These are phyloP conservation scores for Copidosoma floridanum DNA, from an alignment of 1,140 invertebrate genomes.

Conservation along the genomic window DNA sequence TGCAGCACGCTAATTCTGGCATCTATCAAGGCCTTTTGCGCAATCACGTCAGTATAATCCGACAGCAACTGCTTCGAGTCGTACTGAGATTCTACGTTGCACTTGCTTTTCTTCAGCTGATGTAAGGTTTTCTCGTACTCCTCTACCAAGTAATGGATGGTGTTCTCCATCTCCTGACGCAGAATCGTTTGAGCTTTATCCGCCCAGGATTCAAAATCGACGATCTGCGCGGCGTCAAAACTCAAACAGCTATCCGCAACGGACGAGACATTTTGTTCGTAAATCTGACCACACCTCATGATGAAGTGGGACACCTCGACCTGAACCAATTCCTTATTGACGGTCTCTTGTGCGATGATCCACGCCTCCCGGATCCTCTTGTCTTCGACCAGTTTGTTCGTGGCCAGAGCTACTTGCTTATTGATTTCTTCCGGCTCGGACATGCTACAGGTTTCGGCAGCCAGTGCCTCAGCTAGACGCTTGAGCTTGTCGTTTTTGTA, in stretches of 20 bases:
- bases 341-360: conserved; percentile 67
- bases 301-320: conserved; percentile 72
- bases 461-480: conserved; percentile 66
- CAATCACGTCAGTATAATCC: conserved; percentile 72
- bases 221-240: conserved; percentile 62
- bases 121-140: conserved; percentile 64
- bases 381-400: conserved; percentile 49
- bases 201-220: conserved; percentile 67
- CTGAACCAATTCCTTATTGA: conserved; percentile 70
- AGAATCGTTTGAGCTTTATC: conserved; percentile 68
- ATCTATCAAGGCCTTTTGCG: conserved; percentile 74
- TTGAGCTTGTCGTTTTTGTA: conserved; percentile 70
- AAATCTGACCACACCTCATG: conserved; percentile 64
- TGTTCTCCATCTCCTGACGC: conserved; percentile 67
- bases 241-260: conserved; percentile 53
- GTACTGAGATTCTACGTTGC: conserved; percentile 45
- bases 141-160: conserved; percentile 64
- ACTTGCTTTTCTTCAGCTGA: conserved; percentile 55
- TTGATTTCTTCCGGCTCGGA: conserved; percentile 42
- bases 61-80: conserved; percentile 60
- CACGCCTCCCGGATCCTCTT: conserved; percentile 65
- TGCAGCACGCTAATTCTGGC: conserved; percentile 64
- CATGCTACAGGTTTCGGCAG: conserved; percentile 64
- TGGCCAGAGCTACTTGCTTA: conserved; percentile 46
- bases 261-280: conserved; percentile 59